Evolutionary conservation across 2,797 vertebrate genomes (phyloP).

Genomic region (Streptopelia turtur): DNA sequence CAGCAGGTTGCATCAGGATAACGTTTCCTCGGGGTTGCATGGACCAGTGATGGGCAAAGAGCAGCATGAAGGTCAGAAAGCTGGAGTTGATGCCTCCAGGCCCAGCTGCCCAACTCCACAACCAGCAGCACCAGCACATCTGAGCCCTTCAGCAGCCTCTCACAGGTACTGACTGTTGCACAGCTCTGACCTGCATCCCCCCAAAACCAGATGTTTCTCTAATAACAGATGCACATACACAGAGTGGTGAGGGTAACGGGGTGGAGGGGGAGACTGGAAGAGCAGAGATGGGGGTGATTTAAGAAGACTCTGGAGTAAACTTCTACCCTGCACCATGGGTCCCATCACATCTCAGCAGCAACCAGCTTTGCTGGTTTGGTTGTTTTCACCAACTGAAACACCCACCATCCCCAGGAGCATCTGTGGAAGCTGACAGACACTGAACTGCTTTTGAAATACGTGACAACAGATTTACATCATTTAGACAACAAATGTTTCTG

Average conservation of each 20-base stretch:
- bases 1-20: not conserved
- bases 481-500: not conserved
- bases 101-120: not conserved
- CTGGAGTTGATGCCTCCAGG: not conserved
- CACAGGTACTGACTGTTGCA: not conserved
- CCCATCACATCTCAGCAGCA: not conserved
- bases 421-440: not conserved
- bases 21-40: not conserved
- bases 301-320: not conserved
- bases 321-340: not conserved
- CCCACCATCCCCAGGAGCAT: not conserved
- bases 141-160: not conserved
- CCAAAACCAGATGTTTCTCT: not conserved
- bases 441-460: not conserved
- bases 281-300: not conserved
- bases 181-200: not conserved
- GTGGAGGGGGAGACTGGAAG: not conserved
- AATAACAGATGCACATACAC: not conserved
- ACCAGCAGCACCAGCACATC: not conserved
- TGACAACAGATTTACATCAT: not conserved
- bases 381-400: not conserved
- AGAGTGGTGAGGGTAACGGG: rapidly evolving
- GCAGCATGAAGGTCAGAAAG: not conserved
- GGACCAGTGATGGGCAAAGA: not conserved
- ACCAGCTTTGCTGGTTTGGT: not conserved